Evolutionary conservation across 2,888 invertebrate genomes (phyloP).

Genomic region (Clostera curtula): DNA sequence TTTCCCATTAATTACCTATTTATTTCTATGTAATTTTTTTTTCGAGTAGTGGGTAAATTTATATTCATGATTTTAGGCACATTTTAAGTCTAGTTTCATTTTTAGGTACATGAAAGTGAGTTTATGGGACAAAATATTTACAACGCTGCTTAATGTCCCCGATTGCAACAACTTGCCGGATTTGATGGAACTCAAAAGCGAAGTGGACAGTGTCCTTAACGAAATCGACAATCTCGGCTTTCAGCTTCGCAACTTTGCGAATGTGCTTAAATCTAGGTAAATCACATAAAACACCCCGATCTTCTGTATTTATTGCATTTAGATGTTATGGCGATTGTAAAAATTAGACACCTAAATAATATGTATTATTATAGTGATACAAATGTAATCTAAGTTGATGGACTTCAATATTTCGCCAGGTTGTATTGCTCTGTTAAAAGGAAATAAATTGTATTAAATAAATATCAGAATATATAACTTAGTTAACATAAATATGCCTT

Average conservation of each 20-base stretch:
- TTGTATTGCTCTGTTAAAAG: conserved; percentile 38
- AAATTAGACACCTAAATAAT: conserved; percentile 47
- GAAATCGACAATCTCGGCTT: conserved; percentile 51
- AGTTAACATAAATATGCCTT: conserved; percentile 43
- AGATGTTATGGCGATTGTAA: conserved; percentile 62
- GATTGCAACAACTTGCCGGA: conserved; percentile 85
- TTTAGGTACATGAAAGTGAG: conserved; percentile 80
- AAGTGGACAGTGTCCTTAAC: conserved; percentile 55
- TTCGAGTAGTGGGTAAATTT: too few relatives aligned
- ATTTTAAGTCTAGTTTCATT: conserved; percentile 11
- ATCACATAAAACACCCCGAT: conserved; percentile 35
- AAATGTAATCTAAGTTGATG: conserved; percentile 45
- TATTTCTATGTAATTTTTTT: too few relatives aligned
- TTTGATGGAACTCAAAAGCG: conserved; percentile 73
- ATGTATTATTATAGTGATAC: conserved; percentile 52
- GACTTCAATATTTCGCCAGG: conserved; percentile 40
- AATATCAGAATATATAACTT: conserved; percentile 46
- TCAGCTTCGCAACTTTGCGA: conserved; percentile 64
- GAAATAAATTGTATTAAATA: conserved; percentile 58
- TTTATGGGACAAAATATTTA: conserved; percentile 88
- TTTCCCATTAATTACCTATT: too few relatives aligned
- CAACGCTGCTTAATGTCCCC: conserved; percentile 85
- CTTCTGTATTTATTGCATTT: conserved; percentile 74
- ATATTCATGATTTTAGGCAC: background rate
- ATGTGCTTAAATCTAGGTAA: conserved; percentile 73